Evolutionary conservation across 2,797 vertebrate species (phyloP).

Genomic region (Hydrophis major): DNA sequence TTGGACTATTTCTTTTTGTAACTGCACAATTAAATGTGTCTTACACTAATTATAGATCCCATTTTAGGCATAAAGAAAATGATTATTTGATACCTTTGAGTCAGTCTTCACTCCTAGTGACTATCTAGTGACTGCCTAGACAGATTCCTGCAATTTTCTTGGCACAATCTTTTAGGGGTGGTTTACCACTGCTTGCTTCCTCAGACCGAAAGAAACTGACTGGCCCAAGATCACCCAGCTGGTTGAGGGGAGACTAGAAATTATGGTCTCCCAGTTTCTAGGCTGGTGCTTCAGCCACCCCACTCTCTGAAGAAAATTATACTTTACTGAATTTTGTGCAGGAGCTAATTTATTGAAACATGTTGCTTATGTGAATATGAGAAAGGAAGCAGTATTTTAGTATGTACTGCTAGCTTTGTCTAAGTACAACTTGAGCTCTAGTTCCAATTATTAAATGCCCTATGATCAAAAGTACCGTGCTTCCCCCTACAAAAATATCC

Average conservation of each 20-base stretch:
- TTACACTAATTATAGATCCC: neutral
- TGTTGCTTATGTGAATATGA: neutral
- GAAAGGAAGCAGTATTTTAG: neutral
- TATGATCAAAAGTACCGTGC: neutral
- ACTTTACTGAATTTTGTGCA: neutral
- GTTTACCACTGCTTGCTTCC: neutral
- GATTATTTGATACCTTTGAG: neutral
- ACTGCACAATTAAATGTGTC: neutral
- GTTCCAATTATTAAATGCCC: neutral
- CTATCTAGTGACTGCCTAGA: neutral
- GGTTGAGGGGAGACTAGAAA: neutral
- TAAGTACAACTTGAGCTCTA: neutral
- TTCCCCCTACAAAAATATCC: neutral
- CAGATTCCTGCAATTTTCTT: neutral
- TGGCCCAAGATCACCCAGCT: neutral
- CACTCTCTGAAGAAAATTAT: neutral
- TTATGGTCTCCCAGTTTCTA: neutral
- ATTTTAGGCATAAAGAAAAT: neutral
- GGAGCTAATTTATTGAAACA: neutral
- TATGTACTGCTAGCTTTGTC: neutral
- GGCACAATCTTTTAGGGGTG: neutral
- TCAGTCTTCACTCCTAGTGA: neutral
- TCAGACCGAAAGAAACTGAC: neutral
- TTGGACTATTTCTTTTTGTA: neutral
- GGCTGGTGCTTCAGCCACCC: neutral